Conservation (phyloP, 2,113 vertebrate species). For the Perca fluviatilis region DNA sequence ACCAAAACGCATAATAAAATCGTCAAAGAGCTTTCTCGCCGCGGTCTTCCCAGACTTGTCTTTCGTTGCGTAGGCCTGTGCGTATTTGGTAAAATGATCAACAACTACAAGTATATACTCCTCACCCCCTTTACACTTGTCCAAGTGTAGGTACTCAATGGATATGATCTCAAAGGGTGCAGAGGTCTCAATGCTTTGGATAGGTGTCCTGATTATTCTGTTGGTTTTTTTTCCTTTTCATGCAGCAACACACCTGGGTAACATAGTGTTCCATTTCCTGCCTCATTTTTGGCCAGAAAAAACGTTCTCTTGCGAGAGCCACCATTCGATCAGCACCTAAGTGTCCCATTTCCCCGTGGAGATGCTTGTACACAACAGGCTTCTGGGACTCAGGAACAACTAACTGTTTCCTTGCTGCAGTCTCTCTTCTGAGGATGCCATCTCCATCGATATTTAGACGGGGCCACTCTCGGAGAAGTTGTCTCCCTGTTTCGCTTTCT, state of each 20-base stretch:
- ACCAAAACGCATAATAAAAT: too few relatives aligned
- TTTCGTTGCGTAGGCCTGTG: too few relatives aligned
- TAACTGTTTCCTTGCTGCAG: not conserved
- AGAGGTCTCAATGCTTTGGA: slow-evolving; percentile 10
- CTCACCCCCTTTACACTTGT: slow-evolving; percentile 15
- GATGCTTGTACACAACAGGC: not conserved
- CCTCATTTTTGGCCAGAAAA: slow-evolving; percentile 46
- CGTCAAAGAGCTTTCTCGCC: too few relatives aligned
- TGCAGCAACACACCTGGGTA: slow-evolving; percentile 18
- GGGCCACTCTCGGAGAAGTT: slow-evolving; percentile 13
- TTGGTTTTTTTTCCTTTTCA: slow-evolving; percentile 25
- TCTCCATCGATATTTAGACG: slow-evolving; percentile 4
- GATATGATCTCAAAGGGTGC: slow-evolving; percentile 42
- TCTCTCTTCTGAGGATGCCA: slow-evolving; percentile 15
- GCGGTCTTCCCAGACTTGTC: too few relatives aligned
- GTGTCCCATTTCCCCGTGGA: slow-evolving; percentile 38
- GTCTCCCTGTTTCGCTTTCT: not conserved
- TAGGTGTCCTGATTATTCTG: not conserved
- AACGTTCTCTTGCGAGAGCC: slow-evolving; percentile 2
- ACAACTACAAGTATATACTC: slow-evolving; percentile 44
- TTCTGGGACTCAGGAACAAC: slow-evolving; percentile 27
- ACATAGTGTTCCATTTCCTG: slow-evolving; percentile 38
- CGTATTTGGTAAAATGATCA: slow-evolving; percentile 46
- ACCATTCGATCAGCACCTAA: slow-evolving; percentile 19
- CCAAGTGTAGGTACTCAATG: slow-evolving; percentile 28